Evolutionary conservation across 2,888 invertebrate genomes (phyloP), one percentile per base, ranked within the genome.

Genomic region (Hofmannophila pseudospretella): DNA sequence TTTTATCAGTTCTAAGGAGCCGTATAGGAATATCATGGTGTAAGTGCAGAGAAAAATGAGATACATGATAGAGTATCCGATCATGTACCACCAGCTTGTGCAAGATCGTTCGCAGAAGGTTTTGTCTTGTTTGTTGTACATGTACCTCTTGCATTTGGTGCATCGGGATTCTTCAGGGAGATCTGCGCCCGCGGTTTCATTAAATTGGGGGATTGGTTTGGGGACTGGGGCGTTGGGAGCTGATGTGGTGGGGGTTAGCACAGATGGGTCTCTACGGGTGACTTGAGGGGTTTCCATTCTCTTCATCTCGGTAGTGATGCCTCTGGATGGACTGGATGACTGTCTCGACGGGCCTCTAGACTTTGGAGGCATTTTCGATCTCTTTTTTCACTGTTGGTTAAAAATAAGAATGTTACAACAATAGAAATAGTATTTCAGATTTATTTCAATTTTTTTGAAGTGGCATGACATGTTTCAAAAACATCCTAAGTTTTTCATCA

Each of bases 31-130:
- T 5, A 77, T 32, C 37, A 80, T 42, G 1, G 71, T 71, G 32
- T 61, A 84, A 0, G 80, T 73, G 3, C 37, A 22, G 11, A 84
- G 44, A 39, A 81, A 82, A 22, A 75, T 45, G 1, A 82, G 8
- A 37, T 84, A 85, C 36, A 84, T 58, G 0, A 68, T 34, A 1
- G 72, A 55, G 40, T 85, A 85, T 0, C 19, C 1, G 2, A 69
- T 20, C 3, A 85, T 77, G 4, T 36, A 41, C 0, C 58, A 0
- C 85, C 85, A 85, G 41, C 66, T 75, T 8, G n/a, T 33, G n/a
- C 63, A 62, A 0, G 73, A 67, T 48, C 82, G 58, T 1, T 58
- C 72, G 16, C 73, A 74, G 36, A 48, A 60, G 4, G 61, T 57
- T 14, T 60, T 62, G 0, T 54, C 52, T 2, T 72, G 44, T 35